A percentile compares a stretch with the other conserved stretches of the same genome.
Evolutionary conservation across 2,797 vertebrate genomes (phyloP).

Genomic region (Diplodus sargus): DNA sequence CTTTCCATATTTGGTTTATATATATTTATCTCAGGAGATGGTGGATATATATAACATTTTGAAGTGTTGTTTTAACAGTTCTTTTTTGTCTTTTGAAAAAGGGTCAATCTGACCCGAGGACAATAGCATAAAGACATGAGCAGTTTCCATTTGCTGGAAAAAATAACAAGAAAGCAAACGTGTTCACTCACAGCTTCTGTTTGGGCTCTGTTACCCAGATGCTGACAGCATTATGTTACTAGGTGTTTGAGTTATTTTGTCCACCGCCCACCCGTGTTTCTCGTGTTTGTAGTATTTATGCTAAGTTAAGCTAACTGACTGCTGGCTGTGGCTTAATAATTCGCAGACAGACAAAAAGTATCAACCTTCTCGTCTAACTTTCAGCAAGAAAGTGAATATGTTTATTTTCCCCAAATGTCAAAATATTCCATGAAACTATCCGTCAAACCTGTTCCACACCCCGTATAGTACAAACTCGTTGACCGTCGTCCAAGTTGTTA

Average conservation of each 20-base stretch:
- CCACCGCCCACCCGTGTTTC: not conserved
- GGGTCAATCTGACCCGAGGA: too few species aligned
- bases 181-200: not conserved
- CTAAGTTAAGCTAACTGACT: constrained; percentile 4
- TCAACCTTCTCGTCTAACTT: not conserved
- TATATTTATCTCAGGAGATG: too few species aligned
- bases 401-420: not conserved
- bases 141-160: not conserved
- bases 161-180: not conserved
- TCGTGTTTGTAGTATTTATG: not conserved
- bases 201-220: too few species aligned
- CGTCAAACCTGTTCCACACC: not conserved
- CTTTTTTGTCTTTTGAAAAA: too few species aligned
- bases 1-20: too few species aligned
- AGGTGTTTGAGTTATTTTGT: constrained; percentile 32
- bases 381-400: not conserved
- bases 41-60: too few species aligned
- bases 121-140: constrained; percentile 19
- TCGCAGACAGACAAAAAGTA: not conserved
- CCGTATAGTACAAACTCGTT: constrained; percentile 20
- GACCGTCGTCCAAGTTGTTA: not conserved
- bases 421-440: not conserved
- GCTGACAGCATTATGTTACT: not conserved
- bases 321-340: not conserved
- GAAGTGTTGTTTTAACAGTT: too few species aligned